phyloP scores from a whole-genome alignment of 2,113 vertebrate genomes.

The Loxodonta africana region DNA sequence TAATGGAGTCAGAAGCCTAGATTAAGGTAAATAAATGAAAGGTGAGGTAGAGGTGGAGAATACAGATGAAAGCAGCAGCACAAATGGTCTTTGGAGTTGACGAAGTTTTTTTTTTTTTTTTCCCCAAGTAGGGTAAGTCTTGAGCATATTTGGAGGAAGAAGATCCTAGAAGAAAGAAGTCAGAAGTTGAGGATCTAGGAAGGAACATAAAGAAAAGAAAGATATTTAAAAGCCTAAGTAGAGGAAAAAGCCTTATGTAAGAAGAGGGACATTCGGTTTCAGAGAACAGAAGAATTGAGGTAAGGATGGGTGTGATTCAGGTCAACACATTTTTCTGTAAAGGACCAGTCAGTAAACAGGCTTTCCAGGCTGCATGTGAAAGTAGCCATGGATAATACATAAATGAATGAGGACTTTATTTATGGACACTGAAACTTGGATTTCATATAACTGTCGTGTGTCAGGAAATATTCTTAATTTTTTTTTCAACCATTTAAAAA shows the following conservation, averaged over 20 bases:
- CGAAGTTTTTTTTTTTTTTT: neutral
- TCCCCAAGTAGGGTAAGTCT: neutral
- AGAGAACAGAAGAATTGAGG: neutral
- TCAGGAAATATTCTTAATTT: neutral
- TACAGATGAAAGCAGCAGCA: neutral
- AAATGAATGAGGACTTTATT: neutral
- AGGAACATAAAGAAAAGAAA: neutral
- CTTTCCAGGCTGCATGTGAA: neutral
- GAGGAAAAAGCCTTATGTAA: neutral
- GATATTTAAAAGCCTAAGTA: neutral
- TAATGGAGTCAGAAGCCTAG: neutral
- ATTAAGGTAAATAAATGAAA: neutral
- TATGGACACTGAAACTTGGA: conserved; percentile 4
- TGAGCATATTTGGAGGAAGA: neutral
- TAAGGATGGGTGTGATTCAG: neutral
- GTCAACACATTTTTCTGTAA: neutral
- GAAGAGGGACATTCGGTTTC: neutral
- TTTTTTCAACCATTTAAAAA: neutral
- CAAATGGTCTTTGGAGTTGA: neutral
- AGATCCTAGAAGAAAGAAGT: neutral
- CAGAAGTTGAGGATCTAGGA: neutral
- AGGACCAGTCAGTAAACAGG: neutral
- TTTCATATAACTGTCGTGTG: conserved; percentile 25
- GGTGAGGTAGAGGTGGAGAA: neutral
- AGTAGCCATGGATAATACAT: neutral